phyloP scores from a whole-genome alignment of 2,888 invertebrate species.

The Lypha dubia region DNA sequence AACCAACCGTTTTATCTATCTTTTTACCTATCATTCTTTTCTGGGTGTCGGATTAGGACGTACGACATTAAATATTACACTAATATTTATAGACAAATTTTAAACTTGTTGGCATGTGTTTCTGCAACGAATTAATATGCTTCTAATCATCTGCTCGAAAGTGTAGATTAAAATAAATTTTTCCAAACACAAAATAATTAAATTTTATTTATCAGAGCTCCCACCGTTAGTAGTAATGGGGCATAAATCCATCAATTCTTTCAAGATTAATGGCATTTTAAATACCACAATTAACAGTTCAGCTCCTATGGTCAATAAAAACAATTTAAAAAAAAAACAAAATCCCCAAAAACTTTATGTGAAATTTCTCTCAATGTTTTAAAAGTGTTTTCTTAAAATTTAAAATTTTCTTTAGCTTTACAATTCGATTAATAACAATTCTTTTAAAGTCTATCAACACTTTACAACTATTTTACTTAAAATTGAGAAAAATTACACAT shows the following conservation, averaged over 20 bases:
- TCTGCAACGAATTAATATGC: too few species aligned
- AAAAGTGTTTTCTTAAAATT: neutral
- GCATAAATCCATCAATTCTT: constrained; percentile 48
- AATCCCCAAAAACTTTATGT: neutral
- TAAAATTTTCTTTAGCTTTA: neutral
- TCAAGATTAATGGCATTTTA: constrained; percentile 41
- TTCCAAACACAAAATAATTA: too few species aligned
- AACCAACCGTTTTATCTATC: too few species aligned
- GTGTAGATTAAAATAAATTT: too few species aligned
- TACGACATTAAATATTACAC: too few species aligned
- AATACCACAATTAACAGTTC: constrained; percentile 36
- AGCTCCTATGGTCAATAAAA: constrained; percentile 25
- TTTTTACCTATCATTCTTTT: too few species aligned
- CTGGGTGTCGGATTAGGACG: too few species aligned
- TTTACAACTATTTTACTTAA: constrained; percentile 9
- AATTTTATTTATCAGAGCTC: neutral
- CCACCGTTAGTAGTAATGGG: neutral
- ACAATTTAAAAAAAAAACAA: neutral
- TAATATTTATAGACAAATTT: too few species aligned
- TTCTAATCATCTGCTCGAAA: too few species aligned
- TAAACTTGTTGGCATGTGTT: too few species aligned
- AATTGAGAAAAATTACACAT: constrained; percentile 7
- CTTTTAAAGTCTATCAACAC: constrained; percentile 6
- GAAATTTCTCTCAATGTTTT: neutral
- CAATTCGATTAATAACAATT: neutral